A percentile compares a stretch with the other conserved stretches of the same genome.
Evolutionary conservation across 2,113 vertebrate genomes (phyloP).

Genomic region (Ranitomeya imitator): DNA sequence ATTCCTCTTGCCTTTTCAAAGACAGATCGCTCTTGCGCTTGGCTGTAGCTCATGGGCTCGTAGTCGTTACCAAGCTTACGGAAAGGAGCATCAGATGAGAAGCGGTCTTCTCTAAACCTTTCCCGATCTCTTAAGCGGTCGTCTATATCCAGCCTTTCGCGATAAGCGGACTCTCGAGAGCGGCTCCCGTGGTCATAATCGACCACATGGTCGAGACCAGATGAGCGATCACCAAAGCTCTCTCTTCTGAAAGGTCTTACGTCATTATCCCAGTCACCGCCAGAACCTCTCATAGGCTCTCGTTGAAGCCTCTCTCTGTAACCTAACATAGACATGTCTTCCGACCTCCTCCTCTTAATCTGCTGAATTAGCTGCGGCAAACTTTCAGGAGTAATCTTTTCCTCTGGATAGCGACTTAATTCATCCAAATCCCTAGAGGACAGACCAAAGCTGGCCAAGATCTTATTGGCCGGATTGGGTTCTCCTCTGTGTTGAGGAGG

Average conservation of each 20-base stretch:
- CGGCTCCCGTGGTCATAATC: slow-evolving; percentile 85
- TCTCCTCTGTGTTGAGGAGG: slow-evolving; percentile 81
- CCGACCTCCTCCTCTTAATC: slow-evolving; percentile 86
- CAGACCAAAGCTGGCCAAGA: slow-evolving; percentile 92
- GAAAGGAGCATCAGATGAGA: slow-evolving; percentile 80
- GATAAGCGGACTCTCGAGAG: slow-evolving; percentile 83
- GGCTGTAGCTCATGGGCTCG: slow-evolving; percentile 80
- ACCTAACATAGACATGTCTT: slow-evolving; percentile 76
- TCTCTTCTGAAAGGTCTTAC: slow-evolving; percentile 85
- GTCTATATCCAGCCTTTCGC: slow-evolving; percentile 86
- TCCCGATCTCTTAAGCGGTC: slow-evolving; percentile 86
- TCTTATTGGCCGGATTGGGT: slow-evolving; percentile 83
- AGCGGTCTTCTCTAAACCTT: slow-evolving; percentile 84
- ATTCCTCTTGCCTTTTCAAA: slow-evolving; percentile 85
- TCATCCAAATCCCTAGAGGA: slow-evolving; percentile 86
- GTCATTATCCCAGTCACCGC: slow-evolving; percentile 86
- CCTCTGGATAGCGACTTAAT: slow-evolving; percentile 89
- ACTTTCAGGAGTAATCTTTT: slow-evolving; percentile 88
- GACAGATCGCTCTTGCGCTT: slow-evolving; percentile 82
- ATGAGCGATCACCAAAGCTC: slow-evolving; percentile 83
- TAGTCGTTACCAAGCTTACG: slow-evolving; percentile 86
- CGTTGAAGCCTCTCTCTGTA: slow-evolving; percentile 86
- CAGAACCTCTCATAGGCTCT: slow-evolving; percentile 82
- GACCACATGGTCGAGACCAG: slow-evolving; percentile 83
- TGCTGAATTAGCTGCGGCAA: slow-evolving; percentile 89